Percentiles rank a stretch among this genome's conserved stretches.
Conservation (phyloP, 2,113 vertebrate species). For the Dicerorhinus sumatrensis region DNA sequence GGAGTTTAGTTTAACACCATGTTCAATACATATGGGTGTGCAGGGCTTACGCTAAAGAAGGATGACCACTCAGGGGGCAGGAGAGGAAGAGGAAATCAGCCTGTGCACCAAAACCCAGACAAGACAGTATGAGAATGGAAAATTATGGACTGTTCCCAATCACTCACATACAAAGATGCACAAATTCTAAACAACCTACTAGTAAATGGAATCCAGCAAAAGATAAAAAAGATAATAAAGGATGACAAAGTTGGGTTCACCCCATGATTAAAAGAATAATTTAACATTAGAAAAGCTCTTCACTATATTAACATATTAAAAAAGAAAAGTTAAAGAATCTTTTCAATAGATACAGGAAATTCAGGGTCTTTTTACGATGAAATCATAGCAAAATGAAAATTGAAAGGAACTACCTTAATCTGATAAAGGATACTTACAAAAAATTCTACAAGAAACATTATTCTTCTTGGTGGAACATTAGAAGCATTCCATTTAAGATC, state of each 20-base stretch:
- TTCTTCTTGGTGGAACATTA: neutral
- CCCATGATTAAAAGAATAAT: neutral
- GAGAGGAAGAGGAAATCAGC: neutral
- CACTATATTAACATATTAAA: neutral
- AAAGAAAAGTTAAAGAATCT: neutral
- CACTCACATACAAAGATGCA: neutral
- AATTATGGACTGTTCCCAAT: neutral
- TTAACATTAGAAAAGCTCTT: neutral
- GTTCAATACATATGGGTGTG: neutral
- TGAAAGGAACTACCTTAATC: neutral
- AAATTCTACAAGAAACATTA: neutral
- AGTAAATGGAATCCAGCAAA: neutral
- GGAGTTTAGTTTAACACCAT: neutral
- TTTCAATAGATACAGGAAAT: neutral
- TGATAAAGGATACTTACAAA: neutral
- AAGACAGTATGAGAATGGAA: neutral
- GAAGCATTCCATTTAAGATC: neutral
- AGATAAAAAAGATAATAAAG: neutral
- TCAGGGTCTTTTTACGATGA: neutral
- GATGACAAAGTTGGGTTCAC: neutral
- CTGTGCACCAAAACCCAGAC: neutral
- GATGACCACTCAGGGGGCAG: neutral
- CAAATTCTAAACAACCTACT: neutral
- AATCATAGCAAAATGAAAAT: neutral
- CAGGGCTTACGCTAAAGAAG: neutral